Evolutionary conservation across 1,140 invertebrate genomes (phyloP).

Genomic region (Asobara japonica): DNA sequence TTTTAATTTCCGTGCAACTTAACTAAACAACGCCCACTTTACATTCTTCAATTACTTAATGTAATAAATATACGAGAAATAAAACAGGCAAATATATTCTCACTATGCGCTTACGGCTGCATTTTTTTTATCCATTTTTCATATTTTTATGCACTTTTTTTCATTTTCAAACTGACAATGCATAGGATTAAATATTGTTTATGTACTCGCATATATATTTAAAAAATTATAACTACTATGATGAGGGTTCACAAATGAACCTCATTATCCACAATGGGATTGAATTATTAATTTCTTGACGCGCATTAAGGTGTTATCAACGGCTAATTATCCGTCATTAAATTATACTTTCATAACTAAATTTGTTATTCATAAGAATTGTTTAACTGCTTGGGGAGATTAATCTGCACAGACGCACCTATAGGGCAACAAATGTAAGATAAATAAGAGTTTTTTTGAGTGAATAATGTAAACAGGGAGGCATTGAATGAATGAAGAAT

Average conservation of each 20-base stretch:
- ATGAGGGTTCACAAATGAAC: conserved; percentile 11
- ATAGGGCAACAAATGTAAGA: neutral
- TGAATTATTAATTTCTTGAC: conserved; percentile 30
- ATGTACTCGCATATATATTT: neutral
- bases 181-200: conserved; percentile 18
- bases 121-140: conserved; percentile 4
- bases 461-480: neutral
- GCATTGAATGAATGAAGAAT: neutral
- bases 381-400: neutral
- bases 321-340: conserved; percentile 16
- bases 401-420: conserved; percentile 9
- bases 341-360: conserved; percentile 19
- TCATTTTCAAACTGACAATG: conserved; percentile 14
- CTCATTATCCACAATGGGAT: neutral
- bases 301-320: conserved; percentile 34
- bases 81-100: conserved; percentile 8
- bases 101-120: neutral
- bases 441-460: neutral
- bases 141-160: conserved; percentile 15
- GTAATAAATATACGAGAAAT: conserved; percentile 9
- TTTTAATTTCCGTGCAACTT: neutral
- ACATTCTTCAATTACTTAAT: conserved; percentile 4
- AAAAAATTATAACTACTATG: neutral
- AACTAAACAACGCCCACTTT: neutral
- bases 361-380: conserved; percentile 11